Conservation (phyloP, 2,113 vertebrate species). For the Collichthys lucidus region DNA sequence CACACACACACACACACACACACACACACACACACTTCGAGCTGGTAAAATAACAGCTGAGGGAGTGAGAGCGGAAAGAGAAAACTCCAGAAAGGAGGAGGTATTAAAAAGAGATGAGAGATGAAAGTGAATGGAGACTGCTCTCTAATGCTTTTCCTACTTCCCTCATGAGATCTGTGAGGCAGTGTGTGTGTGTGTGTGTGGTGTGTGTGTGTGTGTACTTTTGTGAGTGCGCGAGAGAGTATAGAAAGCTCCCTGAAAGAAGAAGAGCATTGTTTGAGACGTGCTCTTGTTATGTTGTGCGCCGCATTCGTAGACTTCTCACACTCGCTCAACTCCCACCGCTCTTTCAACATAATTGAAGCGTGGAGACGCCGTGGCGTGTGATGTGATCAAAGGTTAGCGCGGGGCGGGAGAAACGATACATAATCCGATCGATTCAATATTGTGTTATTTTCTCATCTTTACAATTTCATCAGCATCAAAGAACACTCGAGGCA, state of each 20-base stretch:
- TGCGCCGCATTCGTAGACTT: conserved; percentile 28
- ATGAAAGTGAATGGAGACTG: conserved; percentile 78
- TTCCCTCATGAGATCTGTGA: conserved; percentile 70
- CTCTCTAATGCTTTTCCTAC: conserved; percentile 73
- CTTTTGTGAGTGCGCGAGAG: conserved; percentile 26
- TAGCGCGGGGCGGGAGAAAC: conserved; percentile 1
- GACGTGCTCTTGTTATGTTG: conserved; percentile 65
- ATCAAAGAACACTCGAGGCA: conserved; percentile 11
- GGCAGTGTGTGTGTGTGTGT: background rate
- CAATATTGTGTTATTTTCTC: conserved; percentile 42
- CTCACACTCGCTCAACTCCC: conserved; percentile 51
- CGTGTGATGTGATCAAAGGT: conserved; percentile 58
- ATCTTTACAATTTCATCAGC: conserved; percentile 48
- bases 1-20: conserved; percentile 24
- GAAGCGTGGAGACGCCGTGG: conserved; percentile 38
- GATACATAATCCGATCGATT: conserved; percentile 34
- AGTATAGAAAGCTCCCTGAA: conserved; percentile 57
- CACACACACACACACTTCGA: conserved; percentile 24
- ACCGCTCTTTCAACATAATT: conserved; percentile 66
- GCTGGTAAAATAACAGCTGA: conserved; percentile 65
- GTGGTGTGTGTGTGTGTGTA: background rate
- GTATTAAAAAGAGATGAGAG: conserved; percentile 79
- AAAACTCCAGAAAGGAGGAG: conserved; percentile 61
- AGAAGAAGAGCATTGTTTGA: conserved; percentile 72
- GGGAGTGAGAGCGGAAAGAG: conserved; percentile 58